phyloP scores from a whole-genome alignment of 2,113 vertebrate genomes.

The Phycodurus eques region DNA sequence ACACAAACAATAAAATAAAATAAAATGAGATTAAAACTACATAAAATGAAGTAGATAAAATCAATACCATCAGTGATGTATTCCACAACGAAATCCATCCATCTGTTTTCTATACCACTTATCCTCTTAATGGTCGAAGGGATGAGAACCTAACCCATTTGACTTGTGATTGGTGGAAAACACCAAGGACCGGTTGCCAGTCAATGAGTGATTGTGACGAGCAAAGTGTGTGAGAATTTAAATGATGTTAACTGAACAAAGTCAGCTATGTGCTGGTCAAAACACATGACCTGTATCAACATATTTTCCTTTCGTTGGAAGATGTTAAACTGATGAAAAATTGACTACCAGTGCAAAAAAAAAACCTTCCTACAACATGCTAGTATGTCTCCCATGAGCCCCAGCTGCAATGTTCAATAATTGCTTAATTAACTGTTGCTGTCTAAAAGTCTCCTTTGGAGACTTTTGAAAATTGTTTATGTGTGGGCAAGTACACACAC shows the following conservation, averaged over 20 bases:
- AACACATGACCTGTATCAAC: neutral
- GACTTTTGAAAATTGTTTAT: conserved; percentile 20
- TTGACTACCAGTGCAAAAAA: conserved; percentile 35
- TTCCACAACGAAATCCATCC: too few relatives aligned
- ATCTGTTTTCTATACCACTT: too few relatives aligned
- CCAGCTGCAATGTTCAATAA: conserved; percentile 45
- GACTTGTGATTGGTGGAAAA: too few relatives aligned
- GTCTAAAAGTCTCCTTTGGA: conserved; percentile 35
- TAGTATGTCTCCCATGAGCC: conserved; percentile 31
- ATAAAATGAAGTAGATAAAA: too few relatives aligned
- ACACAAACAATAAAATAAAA: too few relatives aligned
- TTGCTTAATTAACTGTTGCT: conserved; percentile 53
- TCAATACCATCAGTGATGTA: too few relatives aligned
- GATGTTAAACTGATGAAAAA: neutral
- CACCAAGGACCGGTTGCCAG: too few relatives aligned
- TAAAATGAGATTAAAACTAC: too few relatives aligned
- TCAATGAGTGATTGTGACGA: too few relatives aligned
- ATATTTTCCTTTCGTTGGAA: neutral
- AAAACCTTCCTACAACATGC: conserved; percentile 27
- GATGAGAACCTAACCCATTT: too few relatives aligned
- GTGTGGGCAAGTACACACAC: conserved; percentile 8
- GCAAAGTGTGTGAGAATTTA: neutral
- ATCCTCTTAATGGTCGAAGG: too few relatives aligned
- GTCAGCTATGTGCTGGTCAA: neutral
- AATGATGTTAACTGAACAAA: neutral